Evolutionary conservation across 2,113 vertebrate species (phyloP), one percentile per base, ranked within the genome.

Genomic region (Smithornis capensis): DNA sequence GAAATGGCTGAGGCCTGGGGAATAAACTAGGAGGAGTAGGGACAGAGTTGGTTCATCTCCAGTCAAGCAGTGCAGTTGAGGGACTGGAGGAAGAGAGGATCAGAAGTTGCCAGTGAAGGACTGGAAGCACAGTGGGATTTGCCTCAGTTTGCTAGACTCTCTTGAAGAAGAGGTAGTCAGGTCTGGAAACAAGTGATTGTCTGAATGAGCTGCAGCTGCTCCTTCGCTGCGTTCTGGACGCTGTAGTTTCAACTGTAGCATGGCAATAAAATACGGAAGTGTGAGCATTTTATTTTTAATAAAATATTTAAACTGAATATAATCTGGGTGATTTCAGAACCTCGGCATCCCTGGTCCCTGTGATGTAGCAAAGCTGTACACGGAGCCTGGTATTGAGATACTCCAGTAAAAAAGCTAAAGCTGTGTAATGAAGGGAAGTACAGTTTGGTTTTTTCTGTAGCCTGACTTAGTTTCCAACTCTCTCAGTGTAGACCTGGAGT

Each of bases 401-500:
- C 37, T 90, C 29, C 45, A 50, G 19, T 79, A 29, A 57, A 79
- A 68, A 87, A 69, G 27, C 14, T 57, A 68, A 87, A 69, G 27
- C 14, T 57, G 35, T 71, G 11, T 73, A 37, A 74, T 56, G 28
- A 27, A 68, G 13, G 52, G 19, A 85, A 80, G 47, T 45, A 33
- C 1, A 8, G 28, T 69, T 85, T 60, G 42, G 5, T 35, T 75
- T 28, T 53, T 87, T 76, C 53, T 52, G 38, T 69, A 87, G 52
- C 38, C 53, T 73, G 78, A 95, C 76, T 83, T 95, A 89, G 83
- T 95, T 85, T 94, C 63, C 52, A 52, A 1, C 94, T 94, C 68
- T 85, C 68, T 96, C 2, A 0, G 0, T 97, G 87, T 86, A 98
- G 97, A 76, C 92, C 94, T 94, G 90, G 97, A 97, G 89, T 95